These are phyloP conservation scores for Dynastes hyllus DNA, from an alignment of 2,888 invertebrate species.

Conservation along the genomic window DNA sequence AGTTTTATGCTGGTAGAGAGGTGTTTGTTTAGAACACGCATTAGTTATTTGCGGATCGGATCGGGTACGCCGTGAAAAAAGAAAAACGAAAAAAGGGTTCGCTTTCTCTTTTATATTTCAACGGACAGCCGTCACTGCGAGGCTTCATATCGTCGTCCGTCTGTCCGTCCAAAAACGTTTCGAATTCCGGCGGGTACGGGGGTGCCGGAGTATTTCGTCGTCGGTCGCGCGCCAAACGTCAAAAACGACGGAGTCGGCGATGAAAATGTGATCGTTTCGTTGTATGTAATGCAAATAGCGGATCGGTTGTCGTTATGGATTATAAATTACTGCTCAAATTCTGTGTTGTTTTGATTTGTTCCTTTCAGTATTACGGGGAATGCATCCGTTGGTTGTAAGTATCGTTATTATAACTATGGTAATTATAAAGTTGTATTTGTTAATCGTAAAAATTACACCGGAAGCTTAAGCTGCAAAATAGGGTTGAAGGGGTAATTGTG, in stretches of 20 bases:
- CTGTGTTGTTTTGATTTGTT: slow-evolving; percentile 50
- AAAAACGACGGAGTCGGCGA: slow-evolving; percentile 16
- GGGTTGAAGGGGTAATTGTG: too few relatives aligned
- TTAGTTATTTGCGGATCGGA: neutral
- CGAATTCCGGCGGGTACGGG: slow-evolving; percentile 33
- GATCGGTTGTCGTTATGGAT: slow-evolving; percentile 51
- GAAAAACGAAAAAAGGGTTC: neutral
- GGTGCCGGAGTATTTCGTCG: slow-evolving; percentile 25
- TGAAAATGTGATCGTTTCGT: slow-evolving; percentile 40
- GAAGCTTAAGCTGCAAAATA: too few relatives aligned
- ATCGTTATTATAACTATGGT: slow-evolving; percentile 32
- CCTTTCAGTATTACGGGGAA: slow-evolving; percentile 56
- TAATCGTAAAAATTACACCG: too few relatives aligned
- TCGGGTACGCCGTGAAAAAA: slow-evolving; percentile 32
- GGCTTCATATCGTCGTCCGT: neutral
- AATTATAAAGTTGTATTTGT: too few relatives aligned
- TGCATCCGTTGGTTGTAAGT: slow-evolving; percentile 65
- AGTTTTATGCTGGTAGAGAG: neutral
- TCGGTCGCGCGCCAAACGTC: neutral
- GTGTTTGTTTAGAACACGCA: neutral
- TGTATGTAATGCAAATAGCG: slow-evolving; percentile 47
- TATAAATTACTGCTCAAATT: slow-evolving; percentile 48
- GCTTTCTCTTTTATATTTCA: neutral
- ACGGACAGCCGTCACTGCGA: slow-evolving; percentile 3
- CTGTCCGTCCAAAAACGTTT: slow-evolving; percentile 24